Percentiles rank a stretch among this genome's conserved stretches.
Conservation (phyloP, 2,113 vertebrate species). For the Cyanoderma ruficeps region DNA sequence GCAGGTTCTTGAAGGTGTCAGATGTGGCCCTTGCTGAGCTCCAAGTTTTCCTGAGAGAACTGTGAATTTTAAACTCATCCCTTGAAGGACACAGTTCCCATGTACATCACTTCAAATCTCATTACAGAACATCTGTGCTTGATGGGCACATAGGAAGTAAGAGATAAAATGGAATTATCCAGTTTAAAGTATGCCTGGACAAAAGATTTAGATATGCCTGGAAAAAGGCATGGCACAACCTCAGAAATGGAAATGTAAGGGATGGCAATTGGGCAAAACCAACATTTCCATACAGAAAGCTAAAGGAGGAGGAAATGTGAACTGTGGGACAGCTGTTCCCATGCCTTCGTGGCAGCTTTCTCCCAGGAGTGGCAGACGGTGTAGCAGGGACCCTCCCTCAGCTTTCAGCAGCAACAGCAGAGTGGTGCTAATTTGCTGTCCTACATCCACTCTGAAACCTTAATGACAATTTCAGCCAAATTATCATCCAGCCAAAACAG, state of each 20-base stretch:
- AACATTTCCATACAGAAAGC: not conserved
- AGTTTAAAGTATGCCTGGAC: not conserved
- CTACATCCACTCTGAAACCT: not conserved
- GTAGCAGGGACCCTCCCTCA: not conserved
- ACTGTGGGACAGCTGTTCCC: not conserved
- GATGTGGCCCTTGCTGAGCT: constrained; percentile 1
- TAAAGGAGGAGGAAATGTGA: not conserved
- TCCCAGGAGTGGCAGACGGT: fast-evolving
- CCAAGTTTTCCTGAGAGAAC: not conserved
- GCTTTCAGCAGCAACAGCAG: not conserved
- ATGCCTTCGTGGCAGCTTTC: not conserved
- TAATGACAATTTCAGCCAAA: constrained; percentile 13
- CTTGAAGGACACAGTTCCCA: not conserved
- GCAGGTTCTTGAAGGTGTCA: not conserved
- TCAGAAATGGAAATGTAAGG: not conserved
- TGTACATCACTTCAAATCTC: not conserved
- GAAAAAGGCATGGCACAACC: not conserved
- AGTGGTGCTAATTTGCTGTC: fast-evolving
- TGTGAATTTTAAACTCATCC: not conserved
- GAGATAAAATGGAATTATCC: not conserved
- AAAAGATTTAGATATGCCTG: not conserved
- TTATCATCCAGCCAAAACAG: not conserved
- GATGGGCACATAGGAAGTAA: not conserved
- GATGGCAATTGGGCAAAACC: not conserved
- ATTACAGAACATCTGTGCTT: not conserved